Percentiles rank a stretch among this genome's conserved stretches.
These are phyloP conservation scores for Mugil cephalus DNA, from an alignment of 2,113 vertebrate species.

Conservation along the genomic window DNA sequence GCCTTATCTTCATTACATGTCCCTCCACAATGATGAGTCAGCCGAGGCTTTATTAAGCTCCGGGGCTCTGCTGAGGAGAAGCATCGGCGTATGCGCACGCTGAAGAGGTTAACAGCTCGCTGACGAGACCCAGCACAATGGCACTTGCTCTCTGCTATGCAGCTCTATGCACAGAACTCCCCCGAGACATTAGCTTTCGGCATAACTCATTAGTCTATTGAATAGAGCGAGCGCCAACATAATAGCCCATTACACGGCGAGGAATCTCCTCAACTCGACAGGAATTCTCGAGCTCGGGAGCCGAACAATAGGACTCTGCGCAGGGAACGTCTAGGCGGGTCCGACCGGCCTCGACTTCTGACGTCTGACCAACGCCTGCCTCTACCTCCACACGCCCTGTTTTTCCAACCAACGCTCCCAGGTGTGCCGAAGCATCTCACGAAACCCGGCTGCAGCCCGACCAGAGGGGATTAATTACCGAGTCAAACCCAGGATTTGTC, in stretches of 20 bases:
- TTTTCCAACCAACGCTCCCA: conserved; percentile 54
- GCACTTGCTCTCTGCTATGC: conserved; percentile 42
- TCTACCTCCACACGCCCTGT: conserved; percentile 64
- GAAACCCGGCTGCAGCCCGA: conserved; percentile 20
- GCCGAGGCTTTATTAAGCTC: not conserved
- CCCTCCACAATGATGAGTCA: not conserved
- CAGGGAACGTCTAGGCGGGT: conserved; percentile 64
- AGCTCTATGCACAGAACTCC: conserved; percentile 62
- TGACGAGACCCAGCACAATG: conserved; percentile 67
- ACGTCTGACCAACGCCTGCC: conserved; percentile 61
- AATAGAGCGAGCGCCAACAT: conserved; percentile 76
- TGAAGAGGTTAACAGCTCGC: conserved; percentile 40
- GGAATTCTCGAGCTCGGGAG: conserved; percentile 72
- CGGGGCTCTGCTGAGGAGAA: not conserved
- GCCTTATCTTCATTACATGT: not conserved
- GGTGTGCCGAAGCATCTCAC: conserved; percentile 47
- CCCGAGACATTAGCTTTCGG: conserved; percentile 65
- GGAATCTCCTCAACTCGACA: conserved; percentile 78
- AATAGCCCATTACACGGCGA: conserved; percentile 75
- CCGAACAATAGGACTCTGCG: conserved; percentile 74
- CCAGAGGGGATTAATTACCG: conserved; percentile 34
- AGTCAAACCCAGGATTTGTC: conserved; percentile 8
- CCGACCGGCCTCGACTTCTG: conserved; percentile 51
- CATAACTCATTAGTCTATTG: conserved; percentile 74
- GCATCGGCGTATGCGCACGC: conserved; percentile 16